Percentiles rank a stretch among this genome's conserved stretches.
phyloP scores from a whole-genome alignment of 2,888 invertebrate genomes.

The Notocelia uddmanniana region DNA sequence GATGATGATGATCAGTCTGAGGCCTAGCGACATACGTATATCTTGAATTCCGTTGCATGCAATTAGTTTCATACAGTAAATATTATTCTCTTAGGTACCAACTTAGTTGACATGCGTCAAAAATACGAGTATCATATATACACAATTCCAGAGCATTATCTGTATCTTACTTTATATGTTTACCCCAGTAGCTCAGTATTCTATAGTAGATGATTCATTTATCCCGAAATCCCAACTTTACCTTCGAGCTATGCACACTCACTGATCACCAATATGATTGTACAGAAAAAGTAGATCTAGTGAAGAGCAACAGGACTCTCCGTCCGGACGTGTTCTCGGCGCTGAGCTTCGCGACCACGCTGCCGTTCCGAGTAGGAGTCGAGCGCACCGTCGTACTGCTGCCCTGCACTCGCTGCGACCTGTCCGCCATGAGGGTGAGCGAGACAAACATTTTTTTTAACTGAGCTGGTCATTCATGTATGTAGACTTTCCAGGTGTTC shows the following conservation, averaged over 20 bases:
- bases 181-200: too few species aligned
- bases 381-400: constrained; percentile 93
- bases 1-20: too few species aligned
- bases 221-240: too few species aligned
- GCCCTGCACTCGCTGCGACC: constrained; percentile 92
- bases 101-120: too few species aligned
- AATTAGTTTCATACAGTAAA: too few species aligned
- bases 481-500: background rate
- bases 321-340: constrained; percentile 90
- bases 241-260: background rate
- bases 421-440: constrained; percentile 88
- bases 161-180: too few species aligned
- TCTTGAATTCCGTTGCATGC: too few species aligned
- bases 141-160: too few species aligned
- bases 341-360: constrained; percentile 89
- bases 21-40: too few species aligned
- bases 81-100: too few species aligned
- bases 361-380: constrained; percentile 93
- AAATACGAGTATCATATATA: too few species aligned
- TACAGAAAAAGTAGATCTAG: constrained; percentile 59
- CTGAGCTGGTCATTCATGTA: background rate
- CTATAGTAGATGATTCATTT: too few species aligned
- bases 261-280: background rate
- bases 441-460: background rate
- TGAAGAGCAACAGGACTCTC: constrained; percentile 59